Evolutionary conservation across 2,113 vertebrate genomes (phyloP), one percentile per base, ranked within the genome.

Genomic region (Ochotona curzoniae): DNA sequence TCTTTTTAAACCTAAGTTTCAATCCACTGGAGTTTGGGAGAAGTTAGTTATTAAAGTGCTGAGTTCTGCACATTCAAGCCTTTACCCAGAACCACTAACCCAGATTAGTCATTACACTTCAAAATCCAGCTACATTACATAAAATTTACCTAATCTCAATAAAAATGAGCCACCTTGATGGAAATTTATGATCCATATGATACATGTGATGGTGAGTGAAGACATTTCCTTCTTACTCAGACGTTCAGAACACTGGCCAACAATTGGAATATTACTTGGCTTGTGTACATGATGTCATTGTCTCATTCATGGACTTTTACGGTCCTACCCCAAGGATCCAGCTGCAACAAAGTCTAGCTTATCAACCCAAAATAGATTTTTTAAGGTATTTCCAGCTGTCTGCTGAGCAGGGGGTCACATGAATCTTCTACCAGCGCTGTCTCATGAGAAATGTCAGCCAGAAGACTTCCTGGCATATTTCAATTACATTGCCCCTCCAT

Each of bases 321-420:
- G 26, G 18, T 75, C 60, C 38, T 91, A 71, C 93, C 93, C 81
- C 85, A 28, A 69, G 64, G 67, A 96, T 5, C 69, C 17, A 89
- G 51, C 74, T 63, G 23, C 28, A 78, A 18, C 79, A 92, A 90
- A 82, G 7, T 21, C 51, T 12, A 26, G 11, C 35, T 91, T 90
- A 63, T 87, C 15, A 49, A 18, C 7, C 44, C 18, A 30, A 21
- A 61, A 71, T 35, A 26, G 25, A 8, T 75, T 67, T 25, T 89
- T 94, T 51, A 17, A 0, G n/a, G 32, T 60, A 28, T 20, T 30
- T 32, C 13, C 30, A 8, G 1, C 3, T 12, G 17, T 9, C 11
- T 11, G 8, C 79, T 84, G 67, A 76, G 21, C 35, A 26, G 69
- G 20, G 2, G 76, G 64, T 91, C 60, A 61, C 20, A 14, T 61